Conservation (phyloP, 2,888 invertebrate species). For the Lochmaea crataegi region DNA sequence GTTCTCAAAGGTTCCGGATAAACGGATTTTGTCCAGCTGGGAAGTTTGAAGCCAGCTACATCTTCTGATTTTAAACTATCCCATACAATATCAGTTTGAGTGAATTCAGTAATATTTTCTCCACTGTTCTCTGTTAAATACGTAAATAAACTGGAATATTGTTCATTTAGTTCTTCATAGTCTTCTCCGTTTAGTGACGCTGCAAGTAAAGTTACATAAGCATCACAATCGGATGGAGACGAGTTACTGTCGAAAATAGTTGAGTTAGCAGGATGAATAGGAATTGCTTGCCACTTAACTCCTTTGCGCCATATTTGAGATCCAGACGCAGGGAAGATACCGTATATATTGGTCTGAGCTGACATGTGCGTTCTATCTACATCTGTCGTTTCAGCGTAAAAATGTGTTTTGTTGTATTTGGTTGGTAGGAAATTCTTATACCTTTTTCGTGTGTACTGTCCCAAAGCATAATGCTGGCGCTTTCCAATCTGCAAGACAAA, state of each 20-base stretch:
- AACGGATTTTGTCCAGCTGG: conserved; percentile 22
- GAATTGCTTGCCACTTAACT: conserved; percentile 78
- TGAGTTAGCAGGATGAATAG: conserved; percentile 73
- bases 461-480: conserved; percentile 75
- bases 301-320: conserved; percentile 70
- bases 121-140: conserved; percentile 73
- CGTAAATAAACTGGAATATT: conserved; percentile 71
- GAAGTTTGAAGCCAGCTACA: conserved; percentile 12
- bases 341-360: conserved; percentile 80
- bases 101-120: conserved; percentile 67
- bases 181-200: conserved; percentile 18
- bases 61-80: conserved; percentile 73
- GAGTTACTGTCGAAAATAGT: conserved; percentile 53
- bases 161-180: conserved; percentile 58
- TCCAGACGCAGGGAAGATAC: conserved; percentile 73
- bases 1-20: conserved; percentile 29
- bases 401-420: conserved; percentile 67
- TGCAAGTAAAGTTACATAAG: conserved; percentile 15
- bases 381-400: conserved; percentile 77
- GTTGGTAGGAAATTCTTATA: conserved; percentile 71
- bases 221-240: conserved; percentile 6
- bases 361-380: conserved; percentile 88
- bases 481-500: conserved; percentile 1
- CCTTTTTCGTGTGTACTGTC: conserved; percentile 75
- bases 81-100: conserved; percentile 67